phyloP scores from a whole-genome alignment of 2,113 vertebrate species.

The Hemiprocne comata region DNA sequence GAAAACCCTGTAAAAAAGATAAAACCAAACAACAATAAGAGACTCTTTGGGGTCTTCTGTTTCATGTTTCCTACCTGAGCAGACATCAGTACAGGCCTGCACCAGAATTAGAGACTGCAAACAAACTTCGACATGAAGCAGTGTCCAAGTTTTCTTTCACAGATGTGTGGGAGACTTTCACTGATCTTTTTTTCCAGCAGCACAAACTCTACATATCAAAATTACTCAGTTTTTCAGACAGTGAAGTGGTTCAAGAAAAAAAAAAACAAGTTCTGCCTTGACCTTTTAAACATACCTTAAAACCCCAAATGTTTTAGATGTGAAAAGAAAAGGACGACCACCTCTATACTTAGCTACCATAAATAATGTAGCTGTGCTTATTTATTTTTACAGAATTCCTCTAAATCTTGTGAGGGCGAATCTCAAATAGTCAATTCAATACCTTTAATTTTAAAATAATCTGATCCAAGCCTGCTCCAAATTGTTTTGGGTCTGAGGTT shows the following conservation, averaged over 20 bases:
- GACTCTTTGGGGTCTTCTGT: background rate
- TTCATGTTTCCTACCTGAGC: background rate
- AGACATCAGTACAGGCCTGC: background rate
- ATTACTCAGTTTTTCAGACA: background rate
- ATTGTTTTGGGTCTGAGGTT: background rate
- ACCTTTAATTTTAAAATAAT: background rate
- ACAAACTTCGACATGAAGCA: background rate
- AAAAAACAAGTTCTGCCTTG: too few relatives aligned
- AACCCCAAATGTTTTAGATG: background rate
- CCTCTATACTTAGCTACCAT: background rate
- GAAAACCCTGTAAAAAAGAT: background rate
- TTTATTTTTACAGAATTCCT: background rate
- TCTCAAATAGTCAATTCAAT: background rate
- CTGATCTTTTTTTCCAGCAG: background rate
- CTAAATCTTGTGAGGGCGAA: background rate
- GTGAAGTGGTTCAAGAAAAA: background rate
- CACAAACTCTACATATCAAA: background rate
- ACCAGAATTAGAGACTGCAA: background rate
- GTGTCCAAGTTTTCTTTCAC: background rate
- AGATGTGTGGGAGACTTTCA: background rate
- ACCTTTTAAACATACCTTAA: background rate
- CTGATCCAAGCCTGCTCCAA: background rate
- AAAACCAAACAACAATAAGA: rapidly evolving
- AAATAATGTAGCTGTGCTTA: background rate
- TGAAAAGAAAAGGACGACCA: background rate